Percentiles rank a stretch among this genome's conserved stretches.
Evolutionary conservation across 2,888 invertebrate genomes (phyloP).

Genomic region (Hipparchia semele): DNA sequence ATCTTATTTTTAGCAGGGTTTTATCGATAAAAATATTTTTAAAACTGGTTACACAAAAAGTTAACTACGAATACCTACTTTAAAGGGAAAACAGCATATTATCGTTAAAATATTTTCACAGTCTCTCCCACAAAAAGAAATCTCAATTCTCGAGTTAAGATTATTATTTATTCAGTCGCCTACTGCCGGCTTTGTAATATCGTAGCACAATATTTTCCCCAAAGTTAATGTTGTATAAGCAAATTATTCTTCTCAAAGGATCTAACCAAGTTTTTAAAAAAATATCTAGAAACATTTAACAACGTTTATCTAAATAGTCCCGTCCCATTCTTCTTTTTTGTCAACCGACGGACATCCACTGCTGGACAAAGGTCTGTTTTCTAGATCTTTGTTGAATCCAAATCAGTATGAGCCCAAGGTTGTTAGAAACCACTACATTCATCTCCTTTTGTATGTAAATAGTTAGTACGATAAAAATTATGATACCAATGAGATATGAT

Average conservation of each 20-base stretch:
- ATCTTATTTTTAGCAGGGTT: too few species aligned
- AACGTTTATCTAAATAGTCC: neutral
- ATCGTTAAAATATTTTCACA: constrained; percentile 7
- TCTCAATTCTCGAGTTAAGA: constrained; percentile 10
- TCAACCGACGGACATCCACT: too few species aligned
- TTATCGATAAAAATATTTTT: too few species aligned
- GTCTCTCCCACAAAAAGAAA: constrained; percentile 7
- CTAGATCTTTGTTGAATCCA: too few species aligned
- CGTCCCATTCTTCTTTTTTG: neutral
- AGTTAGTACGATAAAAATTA: too few species aligned
- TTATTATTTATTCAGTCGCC: constrained; percentile 23
- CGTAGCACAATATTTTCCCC: constrained; percentile 15
- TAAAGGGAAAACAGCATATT: constrained; percentile 2
- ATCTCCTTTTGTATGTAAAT: too few species aligned
- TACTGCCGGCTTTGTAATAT: constrained; percentile 14
- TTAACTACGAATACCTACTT: neutral
- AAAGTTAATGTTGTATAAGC: constrained; percentile 16
- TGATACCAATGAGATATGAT: too few species aligned
- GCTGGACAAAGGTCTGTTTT: too few species aligned
- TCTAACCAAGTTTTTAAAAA: constrained; percentile 5
- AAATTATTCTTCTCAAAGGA: constrained; percentile 2
- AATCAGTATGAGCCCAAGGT: too few species aligned
- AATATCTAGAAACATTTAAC: constrained; percentile 1
- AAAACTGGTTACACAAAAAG: neutral
- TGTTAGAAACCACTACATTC: too few species aligned